Evolutionary conservation across 2,797 vertebrate genomes (phyloP).

Genomic region (Toxotes lorentzi): DNA sequence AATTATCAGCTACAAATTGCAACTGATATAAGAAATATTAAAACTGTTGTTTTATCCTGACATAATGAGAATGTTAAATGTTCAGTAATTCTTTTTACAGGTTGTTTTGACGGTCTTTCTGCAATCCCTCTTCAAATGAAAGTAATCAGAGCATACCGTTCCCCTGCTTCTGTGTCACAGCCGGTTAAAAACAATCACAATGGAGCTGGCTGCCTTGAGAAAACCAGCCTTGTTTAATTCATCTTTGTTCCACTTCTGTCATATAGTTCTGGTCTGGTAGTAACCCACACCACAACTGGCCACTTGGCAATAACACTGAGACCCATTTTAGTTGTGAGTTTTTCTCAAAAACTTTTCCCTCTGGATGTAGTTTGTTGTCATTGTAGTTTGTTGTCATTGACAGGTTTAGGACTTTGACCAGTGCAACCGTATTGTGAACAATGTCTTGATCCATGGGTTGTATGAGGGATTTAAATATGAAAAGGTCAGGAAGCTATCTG

Average conservation of each 20-base stretch:
- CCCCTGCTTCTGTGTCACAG: slow-evolving; percentile 50
- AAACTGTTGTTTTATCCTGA: neutral
- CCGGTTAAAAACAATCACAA: slow-evolving; percentile 54
- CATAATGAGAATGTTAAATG: neutral
- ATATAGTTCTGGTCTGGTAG: slow-evolving; percentile 8
- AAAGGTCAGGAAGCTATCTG: slow-evolving; percentile 13
- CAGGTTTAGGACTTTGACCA: neutral
- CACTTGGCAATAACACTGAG: neutral
- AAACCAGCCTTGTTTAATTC: slow-evolving; percentile 39
- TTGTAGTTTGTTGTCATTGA: neutral
- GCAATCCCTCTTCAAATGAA: slow-evolving; percentile 1
- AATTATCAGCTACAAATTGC: neutral
- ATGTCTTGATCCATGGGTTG: slow-evolving; percentile 17
- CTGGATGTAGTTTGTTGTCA: neutral
- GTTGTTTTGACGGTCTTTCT: slow-evolving; percentile 6
- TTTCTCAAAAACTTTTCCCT: neutral
- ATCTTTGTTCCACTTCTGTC: slow-evolving; percentile 51
- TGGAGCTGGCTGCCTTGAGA: slow-evolving; percentile 36
- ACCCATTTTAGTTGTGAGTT: neutral
- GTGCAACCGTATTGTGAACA: neutral
- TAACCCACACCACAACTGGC: slow-evolving; percentile 6
- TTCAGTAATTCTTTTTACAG: neutral
- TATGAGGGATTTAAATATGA: slow-evolving; percentile 15
- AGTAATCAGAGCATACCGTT: slow-evolving; percentile 57
- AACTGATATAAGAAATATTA: neutral